A percentile compares a stretch with the other conserved stretches of the same genome.
phyloP scores from a whole-genome alignment of 1,140 invertebrate genomes.

The Anadara kagoshimensis region DNA sequence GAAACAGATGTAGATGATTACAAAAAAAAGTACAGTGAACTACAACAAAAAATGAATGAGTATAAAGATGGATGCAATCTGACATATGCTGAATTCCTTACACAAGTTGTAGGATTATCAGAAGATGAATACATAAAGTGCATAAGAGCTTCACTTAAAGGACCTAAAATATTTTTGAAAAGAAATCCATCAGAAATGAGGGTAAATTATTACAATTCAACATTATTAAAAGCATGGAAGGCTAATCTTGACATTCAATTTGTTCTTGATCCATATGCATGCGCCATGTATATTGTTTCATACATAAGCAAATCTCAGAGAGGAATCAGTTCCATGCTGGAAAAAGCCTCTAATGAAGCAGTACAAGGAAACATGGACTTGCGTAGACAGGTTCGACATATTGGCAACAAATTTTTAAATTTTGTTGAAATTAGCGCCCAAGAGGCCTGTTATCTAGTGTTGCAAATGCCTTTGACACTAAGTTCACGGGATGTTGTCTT shows the following conservation, averaged over 20 bases:
- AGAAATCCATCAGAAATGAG: conserved; percentile 21
- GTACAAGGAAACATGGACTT: conserved; percentile 35
- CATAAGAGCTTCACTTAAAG: conserved; percentile 26
- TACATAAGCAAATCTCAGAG: conserved; percentile 50
- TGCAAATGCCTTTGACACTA: conserved; percentile 34
- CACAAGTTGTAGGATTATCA: conserved; percentile 8
- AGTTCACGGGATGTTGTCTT: conserved; percentile 27
- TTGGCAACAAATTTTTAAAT: conserved; percentile 15
- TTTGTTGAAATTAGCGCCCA: conserved; percentile 30
- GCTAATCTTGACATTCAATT: conserved; percentile 42
- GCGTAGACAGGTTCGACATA: conserved; percentile 29
- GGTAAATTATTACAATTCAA: conserved; percentile 24
- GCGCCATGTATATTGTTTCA: conserved; percentile 41
- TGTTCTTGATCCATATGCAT: conserved; percentile 43
- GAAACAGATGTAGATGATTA: conserved; percentile 28
- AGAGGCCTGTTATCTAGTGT: conserved; percentile 24
- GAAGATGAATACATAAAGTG: conserved; percentile 37
- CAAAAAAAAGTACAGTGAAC: conserved; percentile 5
- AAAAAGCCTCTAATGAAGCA: conserved; percentile 40
- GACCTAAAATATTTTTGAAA: conserved; percentile 36
- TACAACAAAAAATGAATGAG: conserved; percentile 23
- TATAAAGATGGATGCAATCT: conserved; percentile 29
- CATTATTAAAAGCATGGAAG: conserved; percentile 22
- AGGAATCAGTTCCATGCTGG: conserved; percentile 46
- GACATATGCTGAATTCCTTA: conserved; percentile 18